phyloP scores from a whole-genome alignment of 2,888 invertebrate species.

The Anthrax anthrax region DNA sequence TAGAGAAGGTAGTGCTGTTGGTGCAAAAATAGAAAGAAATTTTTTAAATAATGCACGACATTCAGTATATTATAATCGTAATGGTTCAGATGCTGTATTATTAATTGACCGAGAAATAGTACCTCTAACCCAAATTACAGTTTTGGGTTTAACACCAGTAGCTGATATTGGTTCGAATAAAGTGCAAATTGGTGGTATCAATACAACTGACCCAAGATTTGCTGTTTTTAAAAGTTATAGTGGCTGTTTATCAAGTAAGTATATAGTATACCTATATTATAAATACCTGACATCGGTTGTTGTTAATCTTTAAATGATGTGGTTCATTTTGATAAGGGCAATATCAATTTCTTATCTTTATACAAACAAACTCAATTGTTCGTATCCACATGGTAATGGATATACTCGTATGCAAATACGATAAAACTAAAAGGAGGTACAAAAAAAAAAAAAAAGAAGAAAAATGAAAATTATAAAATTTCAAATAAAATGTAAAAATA shows the following conservation, averaged over 20 bases:
- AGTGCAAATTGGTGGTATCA: constrained; percentile 75
- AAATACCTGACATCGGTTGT: constrained; percentile 3
- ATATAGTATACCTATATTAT: background rate
- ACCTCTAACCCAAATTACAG: constrained; percentile 50
- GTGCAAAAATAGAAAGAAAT: constrained; percentile 62
- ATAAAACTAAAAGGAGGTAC: too few relatives aligned
- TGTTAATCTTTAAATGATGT: constrained; percentile 4
- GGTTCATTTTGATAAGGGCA: constrained; percentile 7
- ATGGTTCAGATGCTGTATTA: constrained; percentile 54
- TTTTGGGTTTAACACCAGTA: constrained; percentile 53
- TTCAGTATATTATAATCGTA: constrained; percentile 55
- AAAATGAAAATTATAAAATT: too few relatives aligned
- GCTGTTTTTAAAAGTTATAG: constrained; percentile 74
- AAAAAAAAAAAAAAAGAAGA: too few relatives aligned
- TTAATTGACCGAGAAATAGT: constrained; percentile 65
- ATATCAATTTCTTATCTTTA: too few relatives aligned
- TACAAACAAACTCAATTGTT: too few relatives aligned
- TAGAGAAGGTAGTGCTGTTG: constrained; percentile 53
- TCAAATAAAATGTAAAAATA: too few relatives aligned
- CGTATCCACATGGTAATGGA: too few relatives aligned
- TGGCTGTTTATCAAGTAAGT: constrained; percentile 80
- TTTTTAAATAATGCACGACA: constrained; percentile 68
- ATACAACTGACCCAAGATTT: constrained; percentile 68
- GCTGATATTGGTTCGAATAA: constrained; percentile 58
- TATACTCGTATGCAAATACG: too few relatives aligned